A percentile compares a stretch with the other conserved stretches of the same genome.
Conservation (phyloP, 2,888 invertebrate species). For the Caradrina kadenii region DNA sequence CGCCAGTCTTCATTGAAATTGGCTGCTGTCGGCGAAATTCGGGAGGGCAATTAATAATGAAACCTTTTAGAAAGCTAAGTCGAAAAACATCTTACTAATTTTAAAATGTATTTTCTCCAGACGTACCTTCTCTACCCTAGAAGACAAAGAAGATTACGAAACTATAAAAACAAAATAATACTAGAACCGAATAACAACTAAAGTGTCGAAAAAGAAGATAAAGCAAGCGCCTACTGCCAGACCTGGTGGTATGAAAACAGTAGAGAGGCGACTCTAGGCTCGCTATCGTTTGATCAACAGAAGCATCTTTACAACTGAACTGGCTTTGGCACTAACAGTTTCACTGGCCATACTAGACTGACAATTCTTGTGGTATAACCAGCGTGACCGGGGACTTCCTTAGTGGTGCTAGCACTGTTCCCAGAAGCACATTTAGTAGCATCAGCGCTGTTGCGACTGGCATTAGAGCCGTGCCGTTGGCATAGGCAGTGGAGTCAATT, state of each 20-base stretch:
- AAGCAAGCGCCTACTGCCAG: not conserved
- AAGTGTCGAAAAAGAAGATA: not conserved
- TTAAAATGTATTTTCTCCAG: conserved; percentile 20
- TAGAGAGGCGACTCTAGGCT: not conserved
- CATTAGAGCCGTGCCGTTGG: not conserved
- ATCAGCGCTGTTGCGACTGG: not conserved
- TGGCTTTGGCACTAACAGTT: not conserved
- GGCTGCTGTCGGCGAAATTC: too few species aligned
- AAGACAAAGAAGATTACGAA: conserved; percentile 20
- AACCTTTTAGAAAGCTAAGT: not conserved
- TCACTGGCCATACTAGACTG: not conserved
- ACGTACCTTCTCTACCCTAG: not conserved
- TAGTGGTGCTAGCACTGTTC: not conserved
- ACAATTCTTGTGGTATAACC: not conserved
- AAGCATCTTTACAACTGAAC: too few species aligned
- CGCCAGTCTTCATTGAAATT: too few species aligned
- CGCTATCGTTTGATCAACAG: not conserved
- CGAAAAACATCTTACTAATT: not conserved
- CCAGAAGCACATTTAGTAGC: not conserved
- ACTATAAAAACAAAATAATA: not conserved
- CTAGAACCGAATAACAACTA: not conserved
- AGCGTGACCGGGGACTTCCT: not conserved
- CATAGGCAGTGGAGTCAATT: not conserved
- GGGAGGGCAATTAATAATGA: too few species aligned
- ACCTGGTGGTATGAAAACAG: not conserved